Conservation (phyloP, 2,888 invertebrate genomes). For the Hydrotaea cyrtoneurina region DNA sequence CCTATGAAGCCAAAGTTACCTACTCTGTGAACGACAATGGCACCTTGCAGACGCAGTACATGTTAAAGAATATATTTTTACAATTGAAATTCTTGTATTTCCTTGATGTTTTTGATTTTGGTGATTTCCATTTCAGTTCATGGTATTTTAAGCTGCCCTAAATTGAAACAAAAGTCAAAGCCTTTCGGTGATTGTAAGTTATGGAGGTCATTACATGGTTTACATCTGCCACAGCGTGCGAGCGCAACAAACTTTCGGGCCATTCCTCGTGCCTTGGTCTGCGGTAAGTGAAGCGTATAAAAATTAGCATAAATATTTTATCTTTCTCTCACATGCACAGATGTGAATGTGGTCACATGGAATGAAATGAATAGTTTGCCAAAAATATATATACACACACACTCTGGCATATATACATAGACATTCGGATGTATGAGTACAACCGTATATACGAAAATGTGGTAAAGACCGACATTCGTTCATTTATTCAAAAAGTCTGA, state of each 20-base stretch:
- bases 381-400: background rate
- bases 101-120: too few species aligned
- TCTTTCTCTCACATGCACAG: constrained; percentile 20
- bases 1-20: too few species aligned
- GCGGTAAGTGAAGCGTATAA: background rate
- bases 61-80: too few species aligned
- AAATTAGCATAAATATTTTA: constrained; percentile 30
- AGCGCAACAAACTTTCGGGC: background rate
- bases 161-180: background rate
- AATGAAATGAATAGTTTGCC: constrained; percentile 8
- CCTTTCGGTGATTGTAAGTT: background rate
- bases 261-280: background rate
- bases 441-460: background rate
- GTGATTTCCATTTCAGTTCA: too few species aligned
- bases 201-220: background rate
- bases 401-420: background rate
- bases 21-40: too few species aligned
- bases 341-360: constrained; percentile 29
- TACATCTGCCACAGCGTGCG: background rate
- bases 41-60: too few species aligned
- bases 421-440: background rate
- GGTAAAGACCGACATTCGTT: background rate
- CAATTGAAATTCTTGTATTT: too few species aligned
- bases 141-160: background rate
- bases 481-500: background rate